Conservation (phyloP, 2,113 vertebrate species). For the Ochotona princeps region DNA sequence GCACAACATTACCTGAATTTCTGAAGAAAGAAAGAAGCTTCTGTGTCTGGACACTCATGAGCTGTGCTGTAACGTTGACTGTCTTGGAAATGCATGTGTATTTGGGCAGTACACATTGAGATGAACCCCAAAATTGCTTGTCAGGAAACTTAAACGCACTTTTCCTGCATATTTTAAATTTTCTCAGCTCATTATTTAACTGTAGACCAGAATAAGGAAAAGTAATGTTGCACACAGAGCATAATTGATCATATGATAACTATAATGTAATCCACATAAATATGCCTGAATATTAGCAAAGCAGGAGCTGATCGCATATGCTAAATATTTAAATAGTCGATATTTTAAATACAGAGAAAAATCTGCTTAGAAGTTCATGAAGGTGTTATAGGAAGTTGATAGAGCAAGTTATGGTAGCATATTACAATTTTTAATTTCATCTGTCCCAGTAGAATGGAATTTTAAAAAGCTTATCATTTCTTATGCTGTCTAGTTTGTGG, state of each 20-base stretch:
- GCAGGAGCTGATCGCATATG: neutral
- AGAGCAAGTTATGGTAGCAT: conserved; percentile 5
- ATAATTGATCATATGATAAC: conserved; percentile 32
- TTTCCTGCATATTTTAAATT: conserved; percentile 12
- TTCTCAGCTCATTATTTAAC: conserved; percentile 43
- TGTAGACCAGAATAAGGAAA: conserved; percentile 5
- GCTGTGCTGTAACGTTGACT: neutral
- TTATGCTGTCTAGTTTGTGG: neutral
- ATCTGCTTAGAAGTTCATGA: conserved; percentile 11
- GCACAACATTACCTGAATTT: conserved; percentile 64
- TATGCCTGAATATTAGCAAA: neutral
- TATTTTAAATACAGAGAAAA: conserved; percentile 8
- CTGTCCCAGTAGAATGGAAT: neutral
- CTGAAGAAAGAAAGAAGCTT: neutral
- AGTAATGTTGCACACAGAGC: neutral
- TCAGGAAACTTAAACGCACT: conserved; percentile 52
- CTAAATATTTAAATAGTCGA: neutral
- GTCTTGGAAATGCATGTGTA: conserved; percentile 39
- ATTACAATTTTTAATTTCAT: conserved; percentile 18
- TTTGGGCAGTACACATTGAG: conserved; percentile 67
- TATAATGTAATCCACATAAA: neutral
- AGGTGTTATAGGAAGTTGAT: neutral
- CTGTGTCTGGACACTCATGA: rapidly evolving
- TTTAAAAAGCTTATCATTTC: conserved; percentile 16
- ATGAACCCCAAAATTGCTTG: conserved; percentile 2